phyloP scores from a whole-genome alignment of 64 coral and sea anemone species.

The Catalaphyllia jardinei region DNA sequence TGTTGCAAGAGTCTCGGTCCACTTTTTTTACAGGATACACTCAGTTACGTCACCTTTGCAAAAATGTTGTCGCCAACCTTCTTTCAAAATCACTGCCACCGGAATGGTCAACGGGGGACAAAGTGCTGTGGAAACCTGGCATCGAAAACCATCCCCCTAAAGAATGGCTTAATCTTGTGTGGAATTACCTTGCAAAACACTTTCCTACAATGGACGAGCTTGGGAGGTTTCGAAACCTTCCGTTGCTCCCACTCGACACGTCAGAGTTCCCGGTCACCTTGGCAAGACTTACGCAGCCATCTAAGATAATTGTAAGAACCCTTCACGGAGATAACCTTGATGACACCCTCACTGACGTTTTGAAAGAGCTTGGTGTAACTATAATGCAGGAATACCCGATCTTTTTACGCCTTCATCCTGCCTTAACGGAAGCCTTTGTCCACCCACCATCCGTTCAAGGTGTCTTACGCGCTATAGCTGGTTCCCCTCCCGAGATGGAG shows the following conservation, averaged over 20 bases:
- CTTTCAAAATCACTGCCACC: slow-evolving; percentile 49
- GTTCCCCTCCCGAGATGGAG: neutral
- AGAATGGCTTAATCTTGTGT: slow-evolving; percentile 65
- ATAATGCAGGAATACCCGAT: slow-evolving; percentile 46
- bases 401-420: slow-evolving; percentile 40
- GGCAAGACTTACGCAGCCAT: slow-evolving; percentile 38
- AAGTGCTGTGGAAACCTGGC: slow-evolving; percentile 54
- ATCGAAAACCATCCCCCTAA: neutral
- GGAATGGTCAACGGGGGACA: slow-evolving; percentile 19
- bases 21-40: slow-evolving; percentile 18
- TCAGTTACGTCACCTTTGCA: slow-evolving; percentile 24
- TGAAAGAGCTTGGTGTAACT: slow-evolving; percentile 44
- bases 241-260: slow-evolving; percentile 53
- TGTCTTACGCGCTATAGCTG: slow-evolving; percentile 33
- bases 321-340: slow-evolving; percentile 42
- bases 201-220: slow-evolving; percentile 35
- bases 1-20: neutral
- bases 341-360: slow-evolving; percentile 7
- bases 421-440: slow-evolving; percentile 17
- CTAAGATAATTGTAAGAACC: slow-evolving; percentile 36
- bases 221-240: slow-evolving; percentile 29
- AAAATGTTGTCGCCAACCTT: slow-evolving; percentile 1
- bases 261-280: slow-evolving; percentile 12
- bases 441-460: slow-evolving; percentile 53
- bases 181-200: slow-evolving; percentile 62